These are phyloP conservation scores for Spea bombifrons DNA, from an alignment of 2,113 vertebrate genomes.

Conservation along the genomic window DNA sequence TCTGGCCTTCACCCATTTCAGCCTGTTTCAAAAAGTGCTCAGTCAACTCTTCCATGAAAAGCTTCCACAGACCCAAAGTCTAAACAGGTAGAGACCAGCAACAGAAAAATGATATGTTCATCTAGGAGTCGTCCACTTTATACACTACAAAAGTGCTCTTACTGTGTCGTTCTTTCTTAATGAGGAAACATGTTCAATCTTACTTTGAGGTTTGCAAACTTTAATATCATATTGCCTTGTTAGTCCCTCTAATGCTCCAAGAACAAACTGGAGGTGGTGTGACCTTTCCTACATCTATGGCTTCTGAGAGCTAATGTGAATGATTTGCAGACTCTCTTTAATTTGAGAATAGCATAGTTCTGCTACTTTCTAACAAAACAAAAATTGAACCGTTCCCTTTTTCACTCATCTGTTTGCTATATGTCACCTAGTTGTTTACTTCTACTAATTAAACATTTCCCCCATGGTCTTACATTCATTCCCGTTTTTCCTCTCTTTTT, in stretches of 20 bases:
- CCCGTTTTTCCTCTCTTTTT: no score
- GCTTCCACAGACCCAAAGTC: slow-evolving; percentile 9
- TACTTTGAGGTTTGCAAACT: slow-evolving; percentile 19
- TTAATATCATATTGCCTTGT: slow-evolving; percentile 24
- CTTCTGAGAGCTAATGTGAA: slow-evolving; percentile 11
- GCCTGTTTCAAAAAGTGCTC: slow-evolving; percentile 66
- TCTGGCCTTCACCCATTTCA: slow-evolving; percentile 71
- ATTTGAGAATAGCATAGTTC: not conserved
- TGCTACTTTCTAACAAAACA: not conserved
- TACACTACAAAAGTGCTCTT: not conserved
- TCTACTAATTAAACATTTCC: no score
- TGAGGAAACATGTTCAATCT: slow-evolving; percentile 15
- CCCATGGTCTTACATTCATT: no score
- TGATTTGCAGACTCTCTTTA: not conserved
- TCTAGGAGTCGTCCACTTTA: slow-evolving; percentile 30
- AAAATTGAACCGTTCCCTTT: not conserved
- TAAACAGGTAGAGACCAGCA: slow-evolving; percentile 59
- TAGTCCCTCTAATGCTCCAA: slow-evolving; percentile 19
- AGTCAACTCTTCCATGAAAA: slow-evolving; percentile 53
- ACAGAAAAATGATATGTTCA: not conserved
- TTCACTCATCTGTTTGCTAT: slow-evolving; percentile 2
- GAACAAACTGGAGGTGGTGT: slow-evolving; percentile 14
- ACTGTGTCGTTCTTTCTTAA: not conserved
- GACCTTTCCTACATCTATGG: slow-evolving; percentile 21
- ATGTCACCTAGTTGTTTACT: not conserved